Base-by-base conservation (phyloP, 2,888 invertebrate species). In the Drosophila monieri region DNA sequence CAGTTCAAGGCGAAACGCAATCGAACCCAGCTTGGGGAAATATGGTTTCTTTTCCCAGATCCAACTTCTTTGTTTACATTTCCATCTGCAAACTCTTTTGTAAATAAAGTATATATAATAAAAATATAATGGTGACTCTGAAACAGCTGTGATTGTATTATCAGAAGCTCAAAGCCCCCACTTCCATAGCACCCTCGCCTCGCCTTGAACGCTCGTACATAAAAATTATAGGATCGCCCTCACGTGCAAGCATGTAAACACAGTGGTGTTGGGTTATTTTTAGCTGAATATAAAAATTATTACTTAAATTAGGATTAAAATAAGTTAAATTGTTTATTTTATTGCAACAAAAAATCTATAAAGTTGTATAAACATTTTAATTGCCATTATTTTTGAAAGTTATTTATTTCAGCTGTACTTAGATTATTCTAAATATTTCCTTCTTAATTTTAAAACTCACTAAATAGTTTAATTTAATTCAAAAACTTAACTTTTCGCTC, bases 1-100 rank as follows among this genome's bases (percentile, higher is more conserved):
- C 27, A 48, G 53, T 79, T 71, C 76, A 86, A 86, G 80, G 80
- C 54, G 12, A 80, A 53, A 30, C 60, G 55, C 53, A 75, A 73
- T 68, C 80, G 61, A 84, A 77, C 75, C 66, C 37, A 5, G 67
- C 48, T 47, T 66, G 47, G 30, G 72, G 65, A 54, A 54, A 9
- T 9, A 37, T 61, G 1, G 27, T 27, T 27, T 27, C 27, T 64
- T 59, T 66, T 49, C 48, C 15, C 46, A 51, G 59, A 37, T 49
- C 61, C 44, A 27, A 37, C 23, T 35, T 44, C 35, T 55, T 61
- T 27, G 25, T n/a, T n/a, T n/a, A n/a, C n/a, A 70, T 70, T 43
- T 25, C 25, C 14, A 53, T 48, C 52, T 60, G 57, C 70, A 77
- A 54, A 59, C 37, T 39, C 15, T 35, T 35, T 35, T 35, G 15